Evolutionary conservation across 1,140 invertebrate species (phyloP).

Genomic region (Euura saliciscinereae): DNA sequence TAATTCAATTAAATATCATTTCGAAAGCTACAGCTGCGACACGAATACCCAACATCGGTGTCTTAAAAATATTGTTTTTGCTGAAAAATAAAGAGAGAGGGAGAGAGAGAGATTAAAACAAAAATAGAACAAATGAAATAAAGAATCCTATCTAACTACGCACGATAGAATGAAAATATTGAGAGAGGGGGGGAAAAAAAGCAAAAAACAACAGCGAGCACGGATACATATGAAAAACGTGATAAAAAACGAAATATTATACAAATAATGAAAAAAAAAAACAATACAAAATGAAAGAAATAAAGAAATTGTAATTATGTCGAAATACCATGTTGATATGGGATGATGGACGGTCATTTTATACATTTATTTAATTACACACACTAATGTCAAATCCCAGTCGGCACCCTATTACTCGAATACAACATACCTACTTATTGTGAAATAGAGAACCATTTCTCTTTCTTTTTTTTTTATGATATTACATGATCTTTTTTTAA

Average conservation of each 20-base stretch:
- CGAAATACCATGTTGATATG: constrained; percentile 24
- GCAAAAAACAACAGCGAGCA: not conserved
- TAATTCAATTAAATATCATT: constrained; percentile 53
- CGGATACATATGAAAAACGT: not conserved
- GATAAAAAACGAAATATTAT: constrained; percentile 4
- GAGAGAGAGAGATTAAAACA: constrained; percentile 21
- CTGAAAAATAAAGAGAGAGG: no score
- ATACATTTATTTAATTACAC: constrained; percentile 55
- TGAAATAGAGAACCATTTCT: not conserved
- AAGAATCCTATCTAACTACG: constrained; percentile 16
- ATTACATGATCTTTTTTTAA: not conserved
- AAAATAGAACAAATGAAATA: constrained; percentile 2
- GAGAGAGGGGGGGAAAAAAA: no score
- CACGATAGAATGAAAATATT: not conserved
- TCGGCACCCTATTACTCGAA: constrained; percentile 35
- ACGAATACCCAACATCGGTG: constrained; percentile 43
- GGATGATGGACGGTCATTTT: constrained; percentile 43
- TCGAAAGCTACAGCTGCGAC: constrained; percentile 35
- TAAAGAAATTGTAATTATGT: constrained; percentile 50
- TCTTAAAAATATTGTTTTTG: constrained; percentile 49
- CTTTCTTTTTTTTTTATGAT: no score
- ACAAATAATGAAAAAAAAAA: not conserved
- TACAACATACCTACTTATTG: not conserved
- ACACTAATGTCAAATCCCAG: constrained; percentile 29
- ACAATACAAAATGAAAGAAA: not conserved